Evolutionary conservation across 2,113 vertebrate species (phyloP).

Genomic region (Neopipo cinnamomea): DNA sequence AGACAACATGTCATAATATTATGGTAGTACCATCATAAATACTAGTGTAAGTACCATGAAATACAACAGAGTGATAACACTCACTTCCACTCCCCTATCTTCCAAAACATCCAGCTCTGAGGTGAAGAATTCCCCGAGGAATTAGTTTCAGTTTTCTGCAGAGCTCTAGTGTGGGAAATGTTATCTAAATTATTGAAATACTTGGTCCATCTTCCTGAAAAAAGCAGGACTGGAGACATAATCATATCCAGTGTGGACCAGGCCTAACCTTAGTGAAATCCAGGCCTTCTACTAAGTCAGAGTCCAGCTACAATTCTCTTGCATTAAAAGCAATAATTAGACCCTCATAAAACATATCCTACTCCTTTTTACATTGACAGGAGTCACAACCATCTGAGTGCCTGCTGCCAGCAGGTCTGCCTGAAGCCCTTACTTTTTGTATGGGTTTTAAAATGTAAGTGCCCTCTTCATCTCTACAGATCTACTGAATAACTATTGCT

Average conservation of each 20-base stretch:
- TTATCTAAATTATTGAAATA: background rate
- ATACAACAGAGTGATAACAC: background rate
- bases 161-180: background rate
- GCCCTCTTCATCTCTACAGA: background rate
- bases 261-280: background rate
- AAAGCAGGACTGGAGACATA: background rate
- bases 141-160: background rate
- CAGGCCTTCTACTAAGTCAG: background rate
- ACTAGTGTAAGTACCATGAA: background rate
- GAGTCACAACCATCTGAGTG: background rate
- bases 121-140: background rate
- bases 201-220: background rate
- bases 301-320: background rate
- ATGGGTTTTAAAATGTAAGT: fast-evolving
- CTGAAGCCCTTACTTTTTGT: background rate
- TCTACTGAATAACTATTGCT: background rate
- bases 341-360: background rate
- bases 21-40: background rate
- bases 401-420: background rate
- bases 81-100: background rate
- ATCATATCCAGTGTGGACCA: fast-evolving
- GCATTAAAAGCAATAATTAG: background rate
- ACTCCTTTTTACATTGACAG: background rate
- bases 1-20: background rate
- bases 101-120: background rate